phyloP scores from a whole-genome alignment of 2,797 vertebrate genomes.

The Trachops cirrhosus region DNA sequence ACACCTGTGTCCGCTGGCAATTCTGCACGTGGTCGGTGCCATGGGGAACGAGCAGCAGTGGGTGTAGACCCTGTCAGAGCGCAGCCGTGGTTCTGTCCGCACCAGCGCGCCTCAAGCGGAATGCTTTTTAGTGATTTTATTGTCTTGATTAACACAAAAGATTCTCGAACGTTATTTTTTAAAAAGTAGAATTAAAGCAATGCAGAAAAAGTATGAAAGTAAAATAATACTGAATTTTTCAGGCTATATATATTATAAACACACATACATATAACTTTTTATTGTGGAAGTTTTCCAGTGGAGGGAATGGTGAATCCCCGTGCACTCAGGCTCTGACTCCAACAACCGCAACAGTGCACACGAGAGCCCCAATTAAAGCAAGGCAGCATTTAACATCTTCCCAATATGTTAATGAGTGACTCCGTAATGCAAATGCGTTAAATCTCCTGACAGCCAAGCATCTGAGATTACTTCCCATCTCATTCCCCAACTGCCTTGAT shows the following conservation, averaged over 20 bases:
- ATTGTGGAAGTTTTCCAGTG: not conserved
- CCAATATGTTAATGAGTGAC: not conserved
- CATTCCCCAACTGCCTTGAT: not conserved
- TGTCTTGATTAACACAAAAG: not conserved
- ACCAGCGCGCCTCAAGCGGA: not conserved
- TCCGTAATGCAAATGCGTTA: not conserved
- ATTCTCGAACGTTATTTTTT: not conserved
- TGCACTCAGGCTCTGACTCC: not conserved
- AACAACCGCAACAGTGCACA: not conserved
- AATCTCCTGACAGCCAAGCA: not conserved
- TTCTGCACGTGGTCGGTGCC: not conserved
- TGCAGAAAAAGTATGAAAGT: not conserved
- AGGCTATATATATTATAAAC: not conserved
- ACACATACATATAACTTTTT: not conserved
- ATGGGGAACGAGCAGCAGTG: not conserved
- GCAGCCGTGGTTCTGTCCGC: not conserved
- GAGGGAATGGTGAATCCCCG: not conserved
- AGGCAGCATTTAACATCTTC: not conserved
- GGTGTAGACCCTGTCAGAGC: not conserved
- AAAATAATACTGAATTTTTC: not conserved
- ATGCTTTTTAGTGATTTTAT: not conserved
- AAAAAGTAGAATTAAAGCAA: not conserved
- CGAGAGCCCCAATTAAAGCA: not conserved
- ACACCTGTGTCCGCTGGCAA: conserved; percentile 34
- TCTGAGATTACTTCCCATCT: not conserved